Conservation (phyloP, 2,888 invertebrate genomes). For the Parnassius smintheus region DNA sequence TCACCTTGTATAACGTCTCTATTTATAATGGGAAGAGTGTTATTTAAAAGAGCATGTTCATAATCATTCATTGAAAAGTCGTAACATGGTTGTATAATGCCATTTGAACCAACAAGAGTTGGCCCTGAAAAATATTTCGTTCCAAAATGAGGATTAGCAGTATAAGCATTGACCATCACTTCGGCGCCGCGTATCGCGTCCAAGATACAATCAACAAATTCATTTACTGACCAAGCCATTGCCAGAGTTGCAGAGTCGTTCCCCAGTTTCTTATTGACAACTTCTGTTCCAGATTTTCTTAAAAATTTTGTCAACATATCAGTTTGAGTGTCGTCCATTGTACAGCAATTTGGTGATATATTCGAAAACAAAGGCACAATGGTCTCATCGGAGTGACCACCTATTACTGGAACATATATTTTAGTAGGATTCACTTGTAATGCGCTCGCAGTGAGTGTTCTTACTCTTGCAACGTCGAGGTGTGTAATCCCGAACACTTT, state of each 20-base stretch:
- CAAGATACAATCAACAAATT: constrained; percentile 51
- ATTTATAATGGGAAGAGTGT: constrained; percentile 46
- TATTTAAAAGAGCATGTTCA: constrained; percentile 45
- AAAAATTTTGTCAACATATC: constrained; percentile 53
- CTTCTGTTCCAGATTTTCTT: constrained; percentile 53
- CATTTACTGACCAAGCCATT: constrained; percentile 57
- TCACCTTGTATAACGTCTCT: constrained; percentile 54
- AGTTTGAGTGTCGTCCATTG: constrained; percentile 44
- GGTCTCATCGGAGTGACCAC: constrained; percentile 62
- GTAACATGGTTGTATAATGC: constrained; percentile 46
- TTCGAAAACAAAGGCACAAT: constrained; percentile 62
- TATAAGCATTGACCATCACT: constrained; percentile 47
- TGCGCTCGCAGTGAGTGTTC: constrained; percentile 43
- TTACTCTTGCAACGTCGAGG: constrained; percentile 51
- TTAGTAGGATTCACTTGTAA: constrained; percentile 44
- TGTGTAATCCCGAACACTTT: constrained; percentile 61
- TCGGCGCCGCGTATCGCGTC: constrained; percentile 49
- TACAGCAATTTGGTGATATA: constrained; percentile 41
- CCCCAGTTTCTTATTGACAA: constrained; percentile 50
- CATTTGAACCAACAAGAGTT: constrained; percentile 47
- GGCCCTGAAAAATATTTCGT: constrained; percentile 61
- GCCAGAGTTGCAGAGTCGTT: constrained; percentile 48
- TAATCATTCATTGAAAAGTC: constrained; percentile 48
- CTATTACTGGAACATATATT: constrained; percentile 55
- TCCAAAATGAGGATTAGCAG: constrained; percentile 56